Percentiles rank a stretch among this genome's conserved stretches.
Conservation (phyloP, 2,797 vertebrate genomes). For the Pseudochirops cupreus region DNA sequence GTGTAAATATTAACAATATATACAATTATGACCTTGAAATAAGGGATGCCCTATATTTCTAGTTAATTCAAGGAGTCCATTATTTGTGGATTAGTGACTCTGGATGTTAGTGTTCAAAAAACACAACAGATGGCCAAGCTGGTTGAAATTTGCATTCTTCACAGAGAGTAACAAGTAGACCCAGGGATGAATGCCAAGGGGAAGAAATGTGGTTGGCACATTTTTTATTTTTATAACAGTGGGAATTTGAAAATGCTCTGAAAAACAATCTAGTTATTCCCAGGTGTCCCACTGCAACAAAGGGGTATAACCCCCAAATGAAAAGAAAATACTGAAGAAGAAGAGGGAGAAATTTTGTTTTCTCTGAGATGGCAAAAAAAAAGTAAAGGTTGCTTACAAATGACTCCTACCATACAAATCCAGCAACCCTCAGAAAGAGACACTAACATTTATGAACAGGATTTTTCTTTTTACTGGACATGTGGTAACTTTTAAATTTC, state of each 20-base stretch:
- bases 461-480: neutral
- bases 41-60: constrained; percentile 24
- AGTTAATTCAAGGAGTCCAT: constrained; percentile 12
- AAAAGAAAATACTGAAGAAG: constrained; percentile 18
- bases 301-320: neutral
- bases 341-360: neutral
- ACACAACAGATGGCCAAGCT: neutral
- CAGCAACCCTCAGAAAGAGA: constrained; percentile 41
- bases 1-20: neutral
- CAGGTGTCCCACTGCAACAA: constrained; percentile 2
- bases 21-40: neutral
- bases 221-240: neutral
- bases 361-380: neutral
- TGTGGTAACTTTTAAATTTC: neutral
- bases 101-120: constrained; percentile 48
- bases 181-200: constrained; percentile 40
- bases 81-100: constrained; percentile 9
- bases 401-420: constrained; percentile 12
- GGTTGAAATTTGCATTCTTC: constrained; percentile 31
- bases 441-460: constrained; percentile 34
- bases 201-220: neutral
- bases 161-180: constrained; percentile 17
- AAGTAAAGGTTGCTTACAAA: neutral
- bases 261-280: constrained; percentile 41
- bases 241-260: constrained; percentile 29